Evolutionary conservation across 2,797 vertebrate genomes (phyloP).

Genomic region (Peromyscus nudipes): DNA sequence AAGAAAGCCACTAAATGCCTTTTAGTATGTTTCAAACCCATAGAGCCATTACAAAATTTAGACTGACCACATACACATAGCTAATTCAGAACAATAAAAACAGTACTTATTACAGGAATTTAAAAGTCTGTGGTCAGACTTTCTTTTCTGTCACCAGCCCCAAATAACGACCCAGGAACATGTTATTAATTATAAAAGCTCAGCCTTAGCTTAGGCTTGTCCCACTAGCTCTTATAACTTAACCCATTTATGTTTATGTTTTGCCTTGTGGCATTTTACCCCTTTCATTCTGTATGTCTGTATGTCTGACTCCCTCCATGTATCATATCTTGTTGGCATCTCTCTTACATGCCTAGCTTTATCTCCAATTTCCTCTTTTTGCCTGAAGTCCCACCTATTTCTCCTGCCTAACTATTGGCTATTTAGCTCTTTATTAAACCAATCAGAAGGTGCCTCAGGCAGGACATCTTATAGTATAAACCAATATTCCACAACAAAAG

Average conservation of each 20-base stretch:
- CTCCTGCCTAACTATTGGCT: background rate
- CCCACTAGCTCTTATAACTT: background rate
- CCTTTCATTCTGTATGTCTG: background rate
- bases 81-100: constrained; percentile 39
- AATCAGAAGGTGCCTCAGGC: background rate
- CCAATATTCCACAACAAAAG: background rate
- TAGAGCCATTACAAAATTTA: constrained; percentile 36
- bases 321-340: background rate
- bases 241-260: background rate
- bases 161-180: background rate
- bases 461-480: background rate
- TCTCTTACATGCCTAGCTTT: background rate
- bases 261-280: background rate
- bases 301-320: background rate
- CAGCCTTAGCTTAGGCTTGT: background rate
- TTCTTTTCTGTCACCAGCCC: background rate
- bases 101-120: background rate
- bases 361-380: background rate
- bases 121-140: background rate
- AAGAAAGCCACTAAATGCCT: constrained; percentile 4
- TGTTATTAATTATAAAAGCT: background rate
- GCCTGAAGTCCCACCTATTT: background rate
- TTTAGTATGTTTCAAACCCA: constrained; percentile 56
- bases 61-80: constrained; percentile 22
- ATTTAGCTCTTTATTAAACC: background rate